Evolutionary conservation across 2,888 invertebrate genomes (phyloP), one percentile per base, ranked within the genome.

Genomic region (Limulus polyphemus): DNA sequence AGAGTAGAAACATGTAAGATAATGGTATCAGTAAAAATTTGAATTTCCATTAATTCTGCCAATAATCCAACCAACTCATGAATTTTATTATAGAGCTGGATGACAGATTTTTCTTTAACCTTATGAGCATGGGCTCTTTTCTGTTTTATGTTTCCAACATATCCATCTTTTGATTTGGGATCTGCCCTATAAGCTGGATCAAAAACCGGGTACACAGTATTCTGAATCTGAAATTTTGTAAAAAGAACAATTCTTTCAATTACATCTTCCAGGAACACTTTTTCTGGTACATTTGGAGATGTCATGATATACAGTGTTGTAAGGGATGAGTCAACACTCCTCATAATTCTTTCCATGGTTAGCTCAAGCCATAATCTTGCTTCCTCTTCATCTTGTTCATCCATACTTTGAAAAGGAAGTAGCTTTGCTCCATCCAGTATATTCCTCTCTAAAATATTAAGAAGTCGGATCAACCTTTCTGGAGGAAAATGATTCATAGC

Each of bases 231-330:
- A 78, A 91, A 95, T 79, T 97, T 97, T 71, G 92, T 87, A 77
- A 94, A 92, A 76, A 90, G 83, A 59, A 98, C 89, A 71, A 97
- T 88, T 74, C 92, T 82, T 76, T 99, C 98, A 73, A 99, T 98
- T 70, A 97, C 91, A 78, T 99, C 99, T 79, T 99, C 99, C 70
- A 98, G 82, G 75, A 94, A 91, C 69, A 97, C 91, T 74, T 93
- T 87, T 77, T 94, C 94, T 65, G 91, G 90, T 92, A 99, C 93
- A 77, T 91, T 92, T 61, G 85, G 84, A 7, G 97, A 90, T 11
- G 99, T 99, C 85, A 99, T 92, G 71, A 99, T 88, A 75, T 94
- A 90, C 73, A 99, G 80, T 52, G 92, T 86, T 13, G 93, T 88
- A 47, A 97, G 80, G 68, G 92, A 90, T 0, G 97, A 92, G 77